Evolutionary conservation across 2,113 vertebrate genomes (phyloP), one percentile per base, ranked within the genome.

Genomic region (Salvelinus fontinalis): DNA sequence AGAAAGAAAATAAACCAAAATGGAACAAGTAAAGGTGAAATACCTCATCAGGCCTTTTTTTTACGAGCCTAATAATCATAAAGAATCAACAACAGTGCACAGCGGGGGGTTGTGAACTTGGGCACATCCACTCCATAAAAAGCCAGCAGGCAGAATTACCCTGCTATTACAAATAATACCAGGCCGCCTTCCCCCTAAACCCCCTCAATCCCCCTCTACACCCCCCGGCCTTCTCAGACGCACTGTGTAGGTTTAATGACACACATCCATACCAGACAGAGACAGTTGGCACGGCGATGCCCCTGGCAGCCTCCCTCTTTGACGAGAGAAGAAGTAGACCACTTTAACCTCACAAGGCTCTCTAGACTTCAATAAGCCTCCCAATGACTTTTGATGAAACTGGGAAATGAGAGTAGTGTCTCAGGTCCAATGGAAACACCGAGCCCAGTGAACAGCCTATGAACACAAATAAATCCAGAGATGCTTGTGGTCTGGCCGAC

Each of bases 201-300:
- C 31, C 29, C 67, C 67, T 16, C 65, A 81, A 75, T 71, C 60
- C 71, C 68, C 71, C 75, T 29, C 54, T 66, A 66, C 70, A 67
- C 74, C 86, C 90, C 77, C 81, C 67, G 78, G 78, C 83, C 85
- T 87, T 87, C 85, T 88, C 85, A 90, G 90, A 92, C 89, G 85
- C 86, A 77, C 84, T 77, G 86, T 87, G 89, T 91, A 91, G 87
- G 84, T 92, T 92, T 93, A 93, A 93, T 91, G 91, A 90, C 90
- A 91, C 90, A 92, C 85, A 92, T 89, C 80, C 83, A 88, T 79
- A 83, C 84, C 75, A 76, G 74, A 77, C 70, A 8, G 69, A 48
- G 90, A 88, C 88, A 92, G 86, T 89, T 93, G 92, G 92, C 91
- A 87, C 39, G 2, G 26, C 57, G 5, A 73, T 24, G 22, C 51